phyloP scores from a whole-genome alignment of 2,113 vertebrate genomes.

The Manacus vitellinus region DNA sequence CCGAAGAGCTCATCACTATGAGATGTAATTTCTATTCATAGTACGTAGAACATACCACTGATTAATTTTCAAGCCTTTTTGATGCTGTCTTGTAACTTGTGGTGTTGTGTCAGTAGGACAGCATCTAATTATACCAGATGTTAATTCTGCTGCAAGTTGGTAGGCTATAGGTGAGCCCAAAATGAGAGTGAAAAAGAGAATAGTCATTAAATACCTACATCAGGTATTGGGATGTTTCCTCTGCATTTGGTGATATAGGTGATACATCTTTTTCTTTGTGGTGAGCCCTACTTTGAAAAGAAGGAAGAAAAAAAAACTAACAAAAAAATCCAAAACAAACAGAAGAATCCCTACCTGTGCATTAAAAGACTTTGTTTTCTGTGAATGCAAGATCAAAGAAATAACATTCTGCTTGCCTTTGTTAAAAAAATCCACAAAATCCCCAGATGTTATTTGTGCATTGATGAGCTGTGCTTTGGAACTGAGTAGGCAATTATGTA shows the following conservation, averaged over 20 bases:
- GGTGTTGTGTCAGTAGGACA: not conserved
- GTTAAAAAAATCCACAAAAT: not conserved
- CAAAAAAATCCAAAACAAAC: not conserved
- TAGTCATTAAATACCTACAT: not conserved
- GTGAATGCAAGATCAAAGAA: not conserved
- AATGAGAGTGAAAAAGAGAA: not conserved
- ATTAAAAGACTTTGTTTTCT: not conserved
- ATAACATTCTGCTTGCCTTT: not conserved
- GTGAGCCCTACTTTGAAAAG: not conserved
- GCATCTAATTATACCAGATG: not conserved
- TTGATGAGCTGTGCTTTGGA: not conserved
- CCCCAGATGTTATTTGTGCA: not conserved
- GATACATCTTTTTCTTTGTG: not conserved
- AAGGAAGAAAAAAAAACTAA: not conserved
- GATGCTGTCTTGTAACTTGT: not conserved
- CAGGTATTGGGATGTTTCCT: not conserved
- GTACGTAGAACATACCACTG: not conserved
- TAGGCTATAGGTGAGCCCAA: not conserved
- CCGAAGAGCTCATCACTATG: not conserved
- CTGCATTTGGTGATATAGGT: not conserved
- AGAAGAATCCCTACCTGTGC: not conserved
- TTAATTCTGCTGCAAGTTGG: not conserved
- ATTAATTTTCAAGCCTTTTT: not conserved
- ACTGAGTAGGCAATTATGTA: not conserved
- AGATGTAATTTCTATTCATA: not conserved